Evolutionary conservation across 2,113 vertebrate species (phyloP).

Genomic region (Sialia sialis): DNA sequence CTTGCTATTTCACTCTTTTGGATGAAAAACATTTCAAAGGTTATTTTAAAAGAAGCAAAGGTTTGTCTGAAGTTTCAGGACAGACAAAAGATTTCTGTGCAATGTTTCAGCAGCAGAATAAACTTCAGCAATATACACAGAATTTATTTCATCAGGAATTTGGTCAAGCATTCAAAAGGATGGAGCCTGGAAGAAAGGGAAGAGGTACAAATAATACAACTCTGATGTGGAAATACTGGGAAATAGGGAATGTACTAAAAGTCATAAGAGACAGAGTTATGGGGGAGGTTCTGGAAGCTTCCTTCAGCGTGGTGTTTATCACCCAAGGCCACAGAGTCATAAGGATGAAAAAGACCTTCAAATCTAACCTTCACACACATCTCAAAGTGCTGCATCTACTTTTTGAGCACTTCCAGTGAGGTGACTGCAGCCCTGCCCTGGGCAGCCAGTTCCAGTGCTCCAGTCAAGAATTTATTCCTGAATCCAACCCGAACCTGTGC

Average conservation of each 20-base stretch:
- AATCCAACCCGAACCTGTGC: neutral
- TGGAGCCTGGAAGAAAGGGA: neutral
- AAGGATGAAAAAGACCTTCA: neutral
- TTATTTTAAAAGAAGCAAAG: slow-evolving; percentile 4
- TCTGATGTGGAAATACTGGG: neutral
- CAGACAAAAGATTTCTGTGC: neutral
- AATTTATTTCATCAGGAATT: neutral
- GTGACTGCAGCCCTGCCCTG: neutral
- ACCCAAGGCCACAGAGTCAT: neutral
- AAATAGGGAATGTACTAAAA: neutral
- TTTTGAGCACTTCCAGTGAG: neutral
- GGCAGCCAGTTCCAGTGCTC: neutral
- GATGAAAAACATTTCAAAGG: slow-evolving; percentile 25
- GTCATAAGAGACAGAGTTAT: neutral
- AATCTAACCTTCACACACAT: neutral
- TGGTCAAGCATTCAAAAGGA: neutral
- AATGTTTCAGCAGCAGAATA: neutral
- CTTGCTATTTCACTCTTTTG: neutral
- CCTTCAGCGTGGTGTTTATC: neutral
- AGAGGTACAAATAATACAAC: neutral
- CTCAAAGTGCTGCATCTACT: neutral
- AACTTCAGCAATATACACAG: neutral
- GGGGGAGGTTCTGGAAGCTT: neutral
- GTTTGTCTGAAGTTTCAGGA: neutral
- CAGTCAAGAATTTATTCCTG: too few relatives aligned